phyloP scores from a whole-genome alignment of 2,113 vertebrate genomes.

The Megatriorchis doriae region DNA sequence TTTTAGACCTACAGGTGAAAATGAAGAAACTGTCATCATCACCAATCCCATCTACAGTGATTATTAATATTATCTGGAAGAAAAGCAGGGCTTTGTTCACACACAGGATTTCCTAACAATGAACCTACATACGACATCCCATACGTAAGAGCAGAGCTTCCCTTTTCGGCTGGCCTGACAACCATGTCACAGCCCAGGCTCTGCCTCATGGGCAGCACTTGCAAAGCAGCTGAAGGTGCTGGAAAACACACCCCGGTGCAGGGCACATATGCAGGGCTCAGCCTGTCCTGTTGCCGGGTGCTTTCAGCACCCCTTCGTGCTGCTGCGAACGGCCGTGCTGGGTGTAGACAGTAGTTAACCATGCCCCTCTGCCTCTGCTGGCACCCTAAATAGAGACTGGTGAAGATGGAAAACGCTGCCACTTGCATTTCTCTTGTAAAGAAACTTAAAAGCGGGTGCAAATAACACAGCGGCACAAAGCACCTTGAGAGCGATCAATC shows the following conservation, averaged over 20 bases:
- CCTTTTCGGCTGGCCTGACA: background rate
- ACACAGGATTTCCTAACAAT: slow-evolving; percentile 26
- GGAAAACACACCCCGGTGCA: fast-evolving
- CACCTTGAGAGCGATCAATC: background rate
- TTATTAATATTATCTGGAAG: background rate
- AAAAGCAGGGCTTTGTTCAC: background rate
- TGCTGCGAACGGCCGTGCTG: fast-evolving
- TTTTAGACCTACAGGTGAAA: background rate
- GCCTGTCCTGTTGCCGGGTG: fast-evolving
- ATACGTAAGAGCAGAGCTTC: background rate
- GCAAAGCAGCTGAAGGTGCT: background rate
- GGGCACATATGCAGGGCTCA: background rate
- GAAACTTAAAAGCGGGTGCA: background rate
- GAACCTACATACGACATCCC: background rate
- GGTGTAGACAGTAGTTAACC: background rate
- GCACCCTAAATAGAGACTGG: background rate
- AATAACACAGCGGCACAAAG: background rate
- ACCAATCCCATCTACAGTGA: background rate
- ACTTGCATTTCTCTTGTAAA: background rate
- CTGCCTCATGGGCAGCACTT: background rate
- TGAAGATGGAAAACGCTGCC: background rate
- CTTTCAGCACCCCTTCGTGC: background rate
- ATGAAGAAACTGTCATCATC: background rate
- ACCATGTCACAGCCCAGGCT: background rate
- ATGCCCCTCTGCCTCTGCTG: background rate